A percentile compares a stretch with the other conserved stretches of the same genome.
These are phyloP conservation scores for Trichosurus vulpecula DNA, from an alignment of 2,797 vertebrate species.

Conservation along the genomic window DNA sequence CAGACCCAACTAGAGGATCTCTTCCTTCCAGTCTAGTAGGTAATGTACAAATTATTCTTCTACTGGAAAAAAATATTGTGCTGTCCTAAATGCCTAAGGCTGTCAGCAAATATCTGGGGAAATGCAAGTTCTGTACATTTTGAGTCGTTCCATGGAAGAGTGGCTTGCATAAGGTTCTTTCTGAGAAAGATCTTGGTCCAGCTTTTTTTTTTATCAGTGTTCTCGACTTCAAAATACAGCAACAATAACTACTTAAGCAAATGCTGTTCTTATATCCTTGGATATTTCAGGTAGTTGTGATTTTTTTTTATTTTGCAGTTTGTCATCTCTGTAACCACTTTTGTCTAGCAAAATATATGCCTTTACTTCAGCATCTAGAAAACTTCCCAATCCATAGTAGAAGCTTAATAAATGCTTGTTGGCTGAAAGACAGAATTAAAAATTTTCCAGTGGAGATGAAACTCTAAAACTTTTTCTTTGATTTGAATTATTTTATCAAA, in stretches of 20 bases:
- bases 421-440: not conserved
- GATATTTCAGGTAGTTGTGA: not conserved
- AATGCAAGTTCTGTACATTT: not conserved
- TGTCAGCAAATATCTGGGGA: not conserved
- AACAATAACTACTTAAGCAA: not conserved
- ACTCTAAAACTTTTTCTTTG: not conserved
- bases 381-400: not conserved
- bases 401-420: not conserved
- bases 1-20: not conserved
- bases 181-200: not conserved
- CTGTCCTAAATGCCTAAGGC: not conserved
- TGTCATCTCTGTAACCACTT: not conserved
- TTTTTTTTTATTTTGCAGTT: slow-evolving; percentile 11
- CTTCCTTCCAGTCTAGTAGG: slow-evolving; percentile 7
- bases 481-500: not conserved
- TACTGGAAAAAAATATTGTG: not conserved
- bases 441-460: not conserved
- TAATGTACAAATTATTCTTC: not conserved
- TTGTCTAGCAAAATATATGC: not conserved
- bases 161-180: not conserved
- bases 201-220: not conserved
- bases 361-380: not conserved
- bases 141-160: slow-evolving; percentile 16
- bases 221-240: not conserved
- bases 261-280: not conserved